Percentiles rank a stretch among this genome's conserved stretches.
phyloP scores from a whole-genome alignment of 2,888 invertebrate species.

The Megamerina dolium region DNA sequence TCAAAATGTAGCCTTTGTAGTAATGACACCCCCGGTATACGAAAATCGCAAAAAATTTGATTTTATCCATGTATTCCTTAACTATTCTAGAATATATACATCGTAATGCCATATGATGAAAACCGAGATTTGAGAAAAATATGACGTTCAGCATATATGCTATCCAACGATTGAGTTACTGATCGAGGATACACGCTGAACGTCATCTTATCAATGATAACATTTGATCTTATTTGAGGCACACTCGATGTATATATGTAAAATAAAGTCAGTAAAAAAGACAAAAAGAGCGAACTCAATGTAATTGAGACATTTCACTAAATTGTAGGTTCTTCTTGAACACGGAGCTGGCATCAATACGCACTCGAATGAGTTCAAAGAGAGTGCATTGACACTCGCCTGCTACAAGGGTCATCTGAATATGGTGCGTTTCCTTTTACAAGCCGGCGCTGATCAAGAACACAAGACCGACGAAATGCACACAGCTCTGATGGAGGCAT shows the following conservation, averaged over 20 bases:
- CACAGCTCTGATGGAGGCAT: conserved; percentile 98
- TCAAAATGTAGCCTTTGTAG: not conserved
- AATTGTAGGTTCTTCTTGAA: conserved; percentile 66
- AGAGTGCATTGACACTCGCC: conserved; percentile 90
- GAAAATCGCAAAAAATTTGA: not conserved
- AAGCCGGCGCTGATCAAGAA: conserved; percentile 94
- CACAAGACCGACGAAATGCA: conserved; percentile 99
- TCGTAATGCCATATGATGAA: conserved; percentile 52
- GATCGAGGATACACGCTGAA: conserved; percentile 26
- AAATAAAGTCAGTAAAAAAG: no score
- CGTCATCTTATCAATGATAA: conserved; percentile 32
- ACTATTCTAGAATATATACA: not conserved
- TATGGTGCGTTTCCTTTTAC: conserved; percentile 93
- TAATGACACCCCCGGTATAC: conserved; percentile 1
- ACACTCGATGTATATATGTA: not conserved
- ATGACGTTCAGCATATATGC: conserved; percentile 8
- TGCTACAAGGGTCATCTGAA: conserved; percentile 95
- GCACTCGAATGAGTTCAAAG: conserved; percentile 98
- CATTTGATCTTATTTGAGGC: conserved; percentile 51
- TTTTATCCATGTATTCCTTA: not conserved
- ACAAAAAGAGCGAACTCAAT: no score
- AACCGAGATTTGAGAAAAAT: conserved; percentile 58
- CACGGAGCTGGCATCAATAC: conserved; percentile 98
- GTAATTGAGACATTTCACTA: not conserved
- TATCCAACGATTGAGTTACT: conserved; percentile 37